phyloP scores from a whole-genome alignment of 2,797 vertebrate genomes.

The Pseudocheirus occidentalis region DNA sequence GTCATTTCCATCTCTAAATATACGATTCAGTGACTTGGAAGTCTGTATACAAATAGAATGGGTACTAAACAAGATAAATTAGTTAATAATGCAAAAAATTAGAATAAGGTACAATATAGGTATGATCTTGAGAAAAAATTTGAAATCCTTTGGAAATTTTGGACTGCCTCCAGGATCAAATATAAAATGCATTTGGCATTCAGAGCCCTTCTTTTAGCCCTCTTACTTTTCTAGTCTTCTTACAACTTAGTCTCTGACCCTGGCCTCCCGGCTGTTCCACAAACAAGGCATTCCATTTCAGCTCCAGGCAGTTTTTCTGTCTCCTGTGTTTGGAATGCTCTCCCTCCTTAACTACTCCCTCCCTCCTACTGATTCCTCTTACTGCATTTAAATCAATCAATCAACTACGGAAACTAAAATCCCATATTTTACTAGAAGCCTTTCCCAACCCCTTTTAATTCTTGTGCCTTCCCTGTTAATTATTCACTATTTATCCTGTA shows the following conservation, averaged over 20 bases:
- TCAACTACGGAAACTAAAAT: not conserved
- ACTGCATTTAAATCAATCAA: not conserved
- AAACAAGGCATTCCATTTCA: not conserved
- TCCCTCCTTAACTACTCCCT: no score
- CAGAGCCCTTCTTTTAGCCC: not conserved
- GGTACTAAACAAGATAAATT: not conserved
- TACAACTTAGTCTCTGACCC: not conserved
- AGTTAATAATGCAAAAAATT: not conserved
- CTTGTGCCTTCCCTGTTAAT: not conserved
- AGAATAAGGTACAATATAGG: not conserved
- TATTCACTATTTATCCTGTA: not conserved
- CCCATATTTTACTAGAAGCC: not conserved
- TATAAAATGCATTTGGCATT: not conserved
- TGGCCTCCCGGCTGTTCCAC: not conserved
- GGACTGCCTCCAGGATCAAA: not conserved
- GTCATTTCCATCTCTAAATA: not conserved
- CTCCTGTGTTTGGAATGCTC: not conserved
- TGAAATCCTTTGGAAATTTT: not conserved
- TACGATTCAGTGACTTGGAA: not conserved
- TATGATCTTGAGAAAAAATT: not conserved
- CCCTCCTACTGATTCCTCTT: no score
- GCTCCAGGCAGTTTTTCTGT: not conserved
- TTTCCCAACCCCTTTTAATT: not conserved
- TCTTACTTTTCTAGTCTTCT: not conserved
- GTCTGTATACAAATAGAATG: not conserved